A percentile compares a stretch with the other conserved stretches of the same genome.
These are phyloP conservation scores for Crambe crambe DNA, from an alignment of 37 sponge, comb jelly and placozoan genomes.

Conservation along the genomic window DNA sequence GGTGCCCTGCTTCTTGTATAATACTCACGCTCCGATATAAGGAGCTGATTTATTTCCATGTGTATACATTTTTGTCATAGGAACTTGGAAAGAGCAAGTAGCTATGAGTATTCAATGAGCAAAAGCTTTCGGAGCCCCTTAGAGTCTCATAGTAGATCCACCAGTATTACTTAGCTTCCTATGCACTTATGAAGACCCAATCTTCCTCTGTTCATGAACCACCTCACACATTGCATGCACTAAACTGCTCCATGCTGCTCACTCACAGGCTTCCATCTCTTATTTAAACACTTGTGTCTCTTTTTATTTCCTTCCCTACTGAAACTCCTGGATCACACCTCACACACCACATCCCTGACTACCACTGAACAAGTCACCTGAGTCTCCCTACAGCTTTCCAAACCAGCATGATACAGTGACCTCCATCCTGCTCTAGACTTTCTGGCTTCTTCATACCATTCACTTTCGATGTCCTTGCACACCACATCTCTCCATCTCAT, in stretches of 20 bases:
- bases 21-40: too few species aligned
- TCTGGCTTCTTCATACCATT: slow-evolving; percentile 1
- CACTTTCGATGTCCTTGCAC: not conserved
- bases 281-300: not conserved
- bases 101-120: too few species aligned
- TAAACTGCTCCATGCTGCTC: slow-evolving; percentile 12
- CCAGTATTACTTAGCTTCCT: too few species aligned
- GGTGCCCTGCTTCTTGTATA: too few species aligned
- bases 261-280: slow-evolving; percentile 16
- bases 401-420: not conserved
- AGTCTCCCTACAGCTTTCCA: not conserved
- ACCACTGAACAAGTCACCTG: not conserved
- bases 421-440: not conserved
- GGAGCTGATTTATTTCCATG: too few species aligned
- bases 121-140: too few species aligned
- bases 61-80: too few species aligned
- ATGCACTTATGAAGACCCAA: not conserved
- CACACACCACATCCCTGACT: slow-evolving; percentile 11
- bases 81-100: too few species aligned
- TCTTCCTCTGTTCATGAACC: slow-evolving; percentile 7
- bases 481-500: too few species aligned
- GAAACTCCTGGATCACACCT: not conserved
- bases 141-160: too few species aligned
- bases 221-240: too few species aligned
- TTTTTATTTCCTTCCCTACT: not conserved